Conservation (phyloP, 2,113 vertebrate genomes). For the Coryphaenoides rupestris region DNA sequence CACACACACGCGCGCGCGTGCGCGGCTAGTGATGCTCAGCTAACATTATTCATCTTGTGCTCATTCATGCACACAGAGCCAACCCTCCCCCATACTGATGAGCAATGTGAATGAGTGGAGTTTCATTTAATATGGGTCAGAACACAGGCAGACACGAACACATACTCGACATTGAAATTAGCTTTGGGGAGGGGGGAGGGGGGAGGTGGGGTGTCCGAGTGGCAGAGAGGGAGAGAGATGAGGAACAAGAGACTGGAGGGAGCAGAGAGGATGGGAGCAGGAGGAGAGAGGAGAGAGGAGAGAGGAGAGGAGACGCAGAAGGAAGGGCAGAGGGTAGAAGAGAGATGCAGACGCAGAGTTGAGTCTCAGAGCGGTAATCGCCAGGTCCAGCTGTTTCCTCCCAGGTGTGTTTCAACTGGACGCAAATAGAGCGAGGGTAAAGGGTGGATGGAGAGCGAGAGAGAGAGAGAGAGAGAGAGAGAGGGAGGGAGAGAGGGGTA, state of each 20-base stretch:
- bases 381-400: constrained; percentile 62
- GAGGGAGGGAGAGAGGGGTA: not conserved
- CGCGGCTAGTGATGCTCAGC: constrained; percentile 23
- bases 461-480: constrained; percentile 9
- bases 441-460: not conserved
- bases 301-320: constrained; percentile 41
- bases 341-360: too few relatives aligned
- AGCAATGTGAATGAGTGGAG: constrained; percentile 25
- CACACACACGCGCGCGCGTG: constrained; percentile 13
- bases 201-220: not conserved
- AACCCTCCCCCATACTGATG: constrained; percentile 48
- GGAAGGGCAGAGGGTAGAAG: too few relatives aligned
- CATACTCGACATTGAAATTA: not conserved
- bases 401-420: constrained; percentile 55
- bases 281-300: constrained; percentile 23
- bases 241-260: constrained; percentile 29
- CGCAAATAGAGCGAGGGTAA: constrained; percentile 14
- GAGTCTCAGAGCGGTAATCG: too few relatives aligned
- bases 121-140: constrained; percentile 34
- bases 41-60: constrained; percentile 53
- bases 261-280: constrained; percentile 24
- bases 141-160: constrained; percentile 11
- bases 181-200: not conserved
- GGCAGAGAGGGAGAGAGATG: constrained; percentile 6
- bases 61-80: constrained; percentile 15